These are phyloP conservation scores for Myrmecobius fasciatus DNA, from an alignment of 2,113 vertebrate species.

Conservation along the genomic window DNA sequence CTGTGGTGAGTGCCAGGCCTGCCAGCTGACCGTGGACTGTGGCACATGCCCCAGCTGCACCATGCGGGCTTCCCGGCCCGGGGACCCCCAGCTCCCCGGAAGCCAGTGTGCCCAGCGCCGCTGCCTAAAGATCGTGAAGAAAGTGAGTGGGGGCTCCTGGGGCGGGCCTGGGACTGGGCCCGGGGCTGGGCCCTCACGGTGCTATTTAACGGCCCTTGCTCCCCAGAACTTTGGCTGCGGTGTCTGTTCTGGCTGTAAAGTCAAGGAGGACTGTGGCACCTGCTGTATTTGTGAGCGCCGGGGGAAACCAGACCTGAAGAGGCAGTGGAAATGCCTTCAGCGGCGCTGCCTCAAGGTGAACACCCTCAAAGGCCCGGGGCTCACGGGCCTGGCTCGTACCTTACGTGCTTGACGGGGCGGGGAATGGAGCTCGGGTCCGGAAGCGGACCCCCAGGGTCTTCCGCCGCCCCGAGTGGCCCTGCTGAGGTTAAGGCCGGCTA, in stretches of 20 bases:
- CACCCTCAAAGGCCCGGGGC: slow-evolving; percentile 15
- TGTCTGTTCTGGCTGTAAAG: slow-evolving; percentile 88
- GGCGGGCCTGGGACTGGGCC: slow-evolving; percentile 46
- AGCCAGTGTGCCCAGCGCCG: slow-evolving; percentile 81
- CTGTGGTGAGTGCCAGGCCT: slow-evolving; percentile 81
- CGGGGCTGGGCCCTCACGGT: slow-evolving; percentile 16
- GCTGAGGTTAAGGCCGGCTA: slow-evolving; percentile 40
- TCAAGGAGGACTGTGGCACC: slow-evolving; percentile 87
- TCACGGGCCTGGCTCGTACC: background rate
- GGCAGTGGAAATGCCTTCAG: slow-evolving; percentile 80
- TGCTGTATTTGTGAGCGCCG: slow-evolving; percentile 87
- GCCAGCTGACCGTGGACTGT: slow-evolving; percentile 80
- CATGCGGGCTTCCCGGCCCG: slow-evolving; percentile 71
- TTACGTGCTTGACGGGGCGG: no score
- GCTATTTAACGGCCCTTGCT: slow-evolving; percentile 22
- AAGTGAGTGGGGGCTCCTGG: slow-evolving; percentile 66
- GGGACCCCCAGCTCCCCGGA: slow-evolving; percentile 72
- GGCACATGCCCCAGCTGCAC: slow-evolving; percentile 81
- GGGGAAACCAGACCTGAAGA: slow-evolving; percentile 78
- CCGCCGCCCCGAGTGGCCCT: background rate
- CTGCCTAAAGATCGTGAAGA: slow-evolving; percentile 81
- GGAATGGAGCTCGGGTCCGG: background rate
- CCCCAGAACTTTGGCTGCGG: slow-evolving; percentile 90
- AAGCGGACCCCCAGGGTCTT: background rate
- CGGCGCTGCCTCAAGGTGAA: slow-evolving; percentile 80